Evolutionary conservation across 2,797 vertebrate genomes (phyloP), one percentile per base, ranked within the genome.

Genomic region (Gymnoscopelus braueri): DNA sequence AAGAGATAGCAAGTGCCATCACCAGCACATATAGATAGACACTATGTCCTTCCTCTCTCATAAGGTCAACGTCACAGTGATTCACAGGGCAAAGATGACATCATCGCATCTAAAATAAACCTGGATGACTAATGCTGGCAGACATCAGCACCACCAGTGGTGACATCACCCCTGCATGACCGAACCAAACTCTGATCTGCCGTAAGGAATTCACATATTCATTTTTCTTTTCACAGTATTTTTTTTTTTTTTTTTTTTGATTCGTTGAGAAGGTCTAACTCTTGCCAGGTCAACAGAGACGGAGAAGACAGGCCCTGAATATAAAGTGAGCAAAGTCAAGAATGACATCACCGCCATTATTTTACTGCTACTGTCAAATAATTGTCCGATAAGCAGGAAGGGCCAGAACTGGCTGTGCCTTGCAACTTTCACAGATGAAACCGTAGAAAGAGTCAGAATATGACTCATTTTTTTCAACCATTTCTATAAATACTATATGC

Each of bases 131-230:
- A 80, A 87, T 70, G 48, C 66, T 65, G 50, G 15, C 75, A 69
- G 69, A 70, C 68, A 67, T 44, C 26, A 19, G 61, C 72, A 75
- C 67, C 68, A 71, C 60, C 58, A 26, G 12, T 29, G 50, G 78
- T 86, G 80, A 82, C 82, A 82, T 84, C 85, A 87, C 67, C 75
- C 59, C 49, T 15, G n/a, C 39, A 60, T 74, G 67, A 68, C 64
- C n/a, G 50, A 51, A 13, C 58, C 19, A 29, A 60, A 70, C 69
- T 80, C 61, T 73, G 69, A 84, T 69, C 67, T 57, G 57, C 39
- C 71, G 75, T 69, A 69, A 82, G 73, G 82, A 75, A 74, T 82
- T 70, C 66, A 79, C 75, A 57, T 79, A 73, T 75, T 75, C 59
- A 75, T 80, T 75, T 66, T 70, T 73, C 70, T 65, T 65, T 75